phyloP scores from a whole-genome alignment of 2,797 vertebrate species.

The Cichlasoma orientale region DNA sequence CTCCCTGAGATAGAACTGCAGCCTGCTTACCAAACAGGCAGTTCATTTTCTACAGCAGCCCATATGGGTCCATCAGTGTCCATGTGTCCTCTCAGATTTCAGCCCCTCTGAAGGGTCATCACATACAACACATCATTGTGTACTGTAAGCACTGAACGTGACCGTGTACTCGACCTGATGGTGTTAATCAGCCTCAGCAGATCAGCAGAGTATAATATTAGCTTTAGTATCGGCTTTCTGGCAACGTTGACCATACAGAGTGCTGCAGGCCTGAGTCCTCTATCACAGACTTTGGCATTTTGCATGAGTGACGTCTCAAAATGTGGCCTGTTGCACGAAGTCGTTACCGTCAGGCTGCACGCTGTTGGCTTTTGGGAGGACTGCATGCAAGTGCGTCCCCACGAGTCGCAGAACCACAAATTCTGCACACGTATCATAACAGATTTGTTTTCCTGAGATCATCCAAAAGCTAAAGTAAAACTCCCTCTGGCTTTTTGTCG shows the following conservation, averaged over 20 bases:
- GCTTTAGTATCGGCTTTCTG: neutral
- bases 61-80: conserved; percentile 9
- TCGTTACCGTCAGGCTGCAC: neutral
- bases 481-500: neutral
- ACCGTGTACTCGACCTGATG: neutral
- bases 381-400: accelerated
- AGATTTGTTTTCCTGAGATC: no score
- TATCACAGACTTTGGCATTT: neutral
- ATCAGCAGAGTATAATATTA: accelerated
- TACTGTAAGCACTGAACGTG: neutral
- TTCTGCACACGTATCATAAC: neutral
- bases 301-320: neutral
- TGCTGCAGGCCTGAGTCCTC: no score
- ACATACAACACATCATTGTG: neutral
- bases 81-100: conserved; percentile 26
- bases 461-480: neutral
- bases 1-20: conserved; percentile 12
- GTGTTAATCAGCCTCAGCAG: neutral
- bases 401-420: neutral
- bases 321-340: neutral
- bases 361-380: neutral
- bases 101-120: neutral
- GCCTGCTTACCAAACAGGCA: conserved; percentile 6
- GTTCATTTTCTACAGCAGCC: conserved; percentile 8
- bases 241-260: neutral